Evolutionary conservation across 2,888 invertebrate species (phyloP), one percentile per base, ranked within the genome.

Genomic region (Pherbina coryleti): DNA sequence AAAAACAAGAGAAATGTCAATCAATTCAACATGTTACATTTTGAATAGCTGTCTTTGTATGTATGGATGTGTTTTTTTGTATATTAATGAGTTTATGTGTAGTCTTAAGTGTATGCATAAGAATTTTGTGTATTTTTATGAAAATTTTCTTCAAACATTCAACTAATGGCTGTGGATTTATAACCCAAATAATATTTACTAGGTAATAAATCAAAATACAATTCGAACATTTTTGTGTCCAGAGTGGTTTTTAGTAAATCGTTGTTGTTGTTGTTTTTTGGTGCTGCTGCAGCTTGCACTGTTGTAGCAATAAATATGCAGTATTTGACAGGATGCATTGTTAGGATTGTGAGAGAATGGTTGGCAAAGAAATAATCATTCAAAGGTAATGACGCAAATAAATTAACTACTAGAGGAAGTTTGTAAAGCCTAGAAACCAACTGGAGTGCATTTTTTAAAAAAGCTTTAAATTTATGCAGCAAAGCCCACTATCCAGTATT

Each of bases 121-220:
- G 55, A 7, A 19, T 19, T 60, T 28, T 60, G 25, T 11, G 25
- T 60, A 22, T 60, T 28, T 60, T 28, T 8, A 8, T 5, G 55
- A 22, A 19, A 19, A 22, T 55, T 9, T 55, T 57, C 34, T 72
- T 3, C 11, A 22, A 53, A 37, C 64, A 55, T 64, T 76, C 70
- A 1, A 19, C 25, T 67, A 67, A 66, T 67, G 64, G 34, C 28
- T 71, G 55, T 37, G 51, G 31, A 67, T 76, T 76, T 70, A 71
- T 71, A 57, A 57, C 72, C 73, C 77, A 73, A 77, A 77, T 31
- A 44, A 57, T 37, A 71, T 55, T n/a, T n/a, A n/a, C n/a, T n/a
- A n/a, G n/a, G 62, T 57, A 34, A 77, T 77, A 73, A 77, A 73
- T 77, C 77, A 73, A 66, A 64, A 55, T 28, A 31, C 66, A 51